Base-by-base conservation (phyloP, 2,113 vertebrate species). In the Triplophysa dalaica region DNA sequence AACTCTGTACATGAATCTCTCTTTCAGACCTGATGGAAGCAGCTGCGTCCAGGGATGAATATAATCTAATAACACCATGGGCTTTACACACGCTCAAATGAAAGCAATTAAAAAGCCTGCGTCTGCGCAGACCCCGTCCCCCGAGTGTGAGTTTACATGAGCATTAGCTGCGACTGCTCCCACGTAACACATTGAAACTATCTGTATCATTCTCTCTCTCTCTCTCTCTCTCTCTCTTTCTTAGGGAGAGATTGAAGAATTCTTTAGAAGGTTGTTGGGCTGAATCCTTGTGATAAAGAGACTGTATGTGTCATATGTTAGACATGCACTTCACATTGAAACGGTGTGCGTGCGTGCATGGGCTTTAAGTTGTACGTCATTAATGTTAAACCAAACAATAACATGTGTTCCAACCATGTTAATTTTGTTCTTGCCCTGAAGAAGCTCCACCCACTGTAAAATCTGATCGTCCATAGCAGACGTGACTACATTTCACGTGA, bases 51-150 rank as follows among this genome's bases (percentile, higher is more conserved):
- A 60, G 73, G 78, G 81, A 85, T 85, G 70, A 78, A 81, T 74
- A 54, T 80, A 69, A 84, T 81, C 83, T 85, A 82, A 83, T 83
- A 82, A 85, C 33, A 65, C 52, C 77, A 67, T 26, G 61, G 74
- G 67, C 70, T 84, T 82, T 75, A 56, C 66, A 63, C 9, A 78
- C 41, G 81, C 78, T 85, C 78, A 77, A 69, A 85, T 78, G 79
- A 80, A 83, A 69, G 50, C 78, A 67, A 63, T 78, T 73, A 69
- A 80, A 83, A 84, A 78, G 22, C 50, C 77, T 67, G 80, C 29
- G 29, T 74, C 67, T 78, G 60, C 72, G 24, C 58, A 62, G 64
- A 38, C 45, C 43, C 54, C 6, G 54, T 78, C 67, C 62, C 78
- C 21, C 2, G 66, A 63, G 77, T 45, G n/a, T 65, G n/a, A 38